A percentile compares a stretch with the other conserved stretches of the same genome.
These are phyloP conservation scores for Grallaria varia DNA, from an alignment of 2,113 vertebrate species.

Conservation along the genomic window DNA sequence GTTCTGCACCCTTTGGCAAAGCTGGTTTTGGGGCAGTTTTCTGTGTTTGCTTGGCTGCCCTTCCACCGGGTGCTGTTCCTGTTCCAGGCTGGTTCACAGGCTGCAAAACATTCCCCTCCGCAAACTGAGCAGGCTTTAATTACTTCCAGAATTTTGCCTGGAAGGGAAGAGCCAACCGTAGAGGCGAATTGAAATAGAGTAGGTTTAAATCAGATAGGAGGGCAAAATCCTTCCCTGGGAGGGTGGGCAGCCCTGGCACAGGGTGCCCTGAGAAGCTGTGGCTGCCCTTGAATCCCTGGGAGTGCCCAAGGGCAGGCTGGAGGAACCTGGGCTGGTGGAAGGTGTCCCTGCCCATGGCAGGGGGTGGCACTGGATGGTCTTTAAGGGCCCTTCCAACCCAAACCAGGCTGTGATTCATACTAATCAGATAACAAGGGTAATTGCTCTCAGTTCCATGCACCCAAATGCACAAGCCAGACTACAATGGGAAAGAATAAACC, in stretches of 20 bases:
- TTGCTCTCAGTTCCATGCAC: not conserved
- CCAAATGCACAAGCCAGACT: not conserved
- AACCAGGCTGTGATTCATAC: not conserved
- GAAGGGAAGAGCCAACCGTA: not conserved
- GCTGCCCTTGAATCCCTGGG: not conserved
- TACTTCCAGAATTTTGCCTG: not conserved
- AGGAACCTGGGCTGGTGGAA: rapidly evolving
- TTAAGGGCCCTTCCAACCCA: not conserved
- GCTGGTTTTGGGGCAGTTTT: not conserved
- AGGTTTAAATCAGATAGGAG: not conserved
- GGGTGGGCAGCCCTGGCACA: not conserved
- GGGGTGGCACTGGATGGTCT: rapidly evolving
- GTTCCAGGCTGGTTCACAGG: not conserved
- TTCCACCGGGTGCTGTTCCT: not conserved
- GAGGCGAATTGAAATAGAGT: not conserved
- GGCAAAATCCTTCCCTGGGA: not conserved
- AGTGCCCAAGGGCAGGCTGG: not conserved
- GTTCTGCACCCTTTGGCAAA: not conserved
- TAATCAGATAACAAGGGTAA: not conserved
- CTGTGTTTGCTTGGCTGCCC: not conserved
- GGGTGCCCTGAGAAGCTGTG: not conserved
- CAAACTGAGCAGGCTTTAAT: not conserved
- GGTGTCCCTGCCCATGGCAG: not conserved
- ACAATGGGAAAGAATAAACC: not conserved
- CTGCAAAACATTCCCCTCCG: not conserved